Evolutionary conservation across 2,888 invertebrate species (phyloP).

Genomic region (Muscina levida): DNA sequence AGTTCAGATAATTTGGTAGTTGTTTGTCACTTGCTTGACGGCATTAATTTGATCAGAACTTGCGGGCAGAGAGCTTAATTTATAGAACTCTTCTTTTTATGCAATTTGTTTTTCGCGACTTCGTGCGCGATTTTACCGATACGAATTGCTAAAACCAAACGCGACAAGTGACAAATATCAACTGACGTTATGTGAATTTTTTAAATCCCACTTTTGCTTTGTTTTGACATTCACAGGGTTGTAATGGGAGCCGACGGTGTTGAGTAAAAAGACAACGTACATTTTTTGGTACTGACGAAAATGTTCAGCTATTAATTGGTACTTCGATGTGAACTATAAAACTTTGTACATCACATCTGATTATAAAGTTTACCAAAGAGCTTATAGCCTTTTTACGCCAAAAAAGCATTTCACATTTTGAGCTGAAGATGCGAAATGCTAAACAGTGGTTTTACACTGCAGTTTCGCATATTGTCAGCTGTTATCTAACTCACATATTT

Average conservation of each 20-base stretch:
- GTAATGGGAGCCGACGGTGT: background rate
- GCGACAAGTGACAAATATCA: slow-evolving; percentile 52
- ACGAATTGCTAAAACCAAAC: slow-evolving; percentile 4
- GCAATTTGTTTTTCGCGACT: background rate
- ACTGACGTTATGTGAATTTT: slow-evolving; percentile 42
- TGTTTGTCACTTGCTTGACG: slow-evolving; percentile 35
- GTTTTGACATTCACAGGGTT: slow-evolving; percentile 49
- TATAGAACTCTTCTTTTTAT: slow-evolving; percentile 23
- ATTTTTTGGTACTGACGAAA: too few relatives aligned
- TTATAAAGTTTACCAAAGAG: too few relatives aligned
- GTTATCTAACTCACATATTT: too few relatives aligned
- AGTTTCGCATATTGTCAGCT: too few relatives aligned
- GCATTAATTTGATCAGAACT: slow-evolving; percentile 13
- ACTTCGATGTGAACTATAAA: too few relatives aligned
- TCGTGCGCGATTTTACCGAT: background rate
- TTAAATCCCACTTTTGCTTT: background rate
- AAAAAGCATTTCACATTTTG: too few relatives aligned
- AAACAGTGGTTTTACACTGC: too few relatives aligned
- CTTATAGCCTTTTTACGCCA: too few relatives aligned
- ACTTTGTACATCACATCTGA: too few relatives aligned
- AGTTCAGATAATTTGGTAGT: background rate
- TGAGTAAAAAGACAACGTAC: background rate
- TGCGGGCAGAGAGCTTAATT: slow-evolving; percentile 15
- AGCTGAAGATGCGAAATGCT: too few relatives aligned
- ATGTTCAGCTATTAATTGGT: too few relatives aligned